Evolutionary conservation across 2,888 invertebrate species (phyloP).

Genomic region (Corbicula japonica): DNA sequence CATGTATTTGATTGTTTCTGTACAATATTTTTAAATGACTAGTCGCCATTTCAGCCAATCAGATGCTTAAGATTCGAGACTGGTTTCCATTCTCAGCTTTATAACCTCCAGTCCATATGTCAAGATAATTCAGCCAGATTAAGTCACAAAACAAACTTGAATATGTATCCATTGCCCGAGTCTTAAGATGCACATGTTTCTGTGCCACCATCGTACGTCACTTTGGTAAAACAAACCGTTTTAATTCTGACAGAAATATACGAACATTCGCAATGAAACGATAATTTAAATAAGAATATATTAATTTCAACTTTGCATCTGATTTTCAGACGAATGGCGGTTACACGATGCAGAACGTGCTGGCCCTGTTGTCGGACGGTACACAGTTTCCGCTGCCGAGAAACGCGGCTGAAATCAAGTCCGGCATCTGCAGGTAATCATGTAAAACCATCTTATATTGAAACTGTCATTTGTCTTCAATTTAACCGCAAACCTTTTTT

Average conservation of each 20-base stretch:
- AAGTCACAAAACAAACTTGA: too few relatives aligned
- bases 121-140: too few relatives aligned
- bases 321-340: constrained; percentile 53
- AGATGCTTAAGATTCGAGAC: too few relatives aligned
- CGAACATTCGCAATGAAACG: not conserved
- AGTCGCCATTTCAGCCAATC: too few relatives aligned
- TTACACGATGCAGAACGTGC: constrained; percentile 56
- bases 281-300: not conserved
- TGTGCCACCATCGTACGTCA: not conserved
- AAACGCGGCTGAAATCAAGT: constrained; percentile 47
- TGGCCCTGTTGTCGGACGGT: constrained; percentile 55
- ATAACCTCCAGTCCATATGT: too few relatives aligned
- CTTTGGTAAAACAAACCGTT: not conserved
- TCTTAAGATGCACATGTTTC: not conserved
- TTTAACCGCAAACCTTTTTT: too few relatives aligned
- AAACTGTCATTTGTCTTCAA: too few relatives aligned
- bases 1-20: too few relatives aligned
- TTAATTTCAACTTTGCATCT: not conserved
- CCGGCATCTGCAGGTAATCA: constrained; percentile 51
- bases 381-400: constrained; percentile 52
- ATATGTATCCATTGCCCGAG: not conserved
- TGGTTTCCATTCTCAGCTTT: too few relatives aligned
- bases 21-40: too few relatives aligned
- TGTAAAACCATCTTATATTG: not conserved
- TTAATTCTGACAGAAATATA: not conserved